Evolutionary conservation across 2,113 vertebrate genomes (phyloP), one percentile per base, ranked within the genome.

Genomic region (Nesogale talazaci): DNA sequence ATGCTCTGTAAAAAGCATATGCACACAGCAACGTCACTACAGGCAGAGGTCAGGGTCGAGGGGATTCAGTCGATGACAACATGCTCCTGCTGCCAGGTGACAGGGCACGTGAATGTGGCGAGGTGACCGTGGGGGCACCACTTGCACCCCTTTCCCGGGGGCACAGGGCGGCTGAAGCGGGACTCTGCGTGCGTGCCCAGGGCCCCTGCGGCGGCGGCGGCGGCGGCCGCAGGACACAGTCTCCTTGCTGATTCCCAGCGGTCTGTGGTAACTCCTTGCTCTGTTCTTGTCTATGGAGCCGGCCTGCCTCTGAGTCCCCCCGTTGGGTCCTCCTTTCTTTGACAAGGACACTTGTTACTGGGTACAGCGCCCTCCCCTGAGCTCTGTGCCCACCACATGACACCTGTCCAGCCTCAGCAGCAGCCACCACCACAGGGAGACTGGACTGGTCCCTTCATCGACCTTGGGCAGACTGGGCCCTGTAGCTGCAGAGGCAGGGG

Each of bases 11-110:
- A 20, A 74, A 74, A 92, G 19, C 46, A 1, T 25, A 1, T 3
- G 11, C 22, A 2, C 6, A 1, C 12, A 77, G 61, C 42, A 42
- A 76, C 2, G 23, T 36, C 7, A 61, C 10, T 9, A 0, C 61
- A 8, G 34, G 46, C 11, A 27, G 23, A 67, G 20, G 14, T 4
- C 0, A 1, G 42, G 40, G 0, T 23, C 0, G 6, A 2, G 23
- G 46, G 31, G 8, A 6, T 16, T 6, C 15, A 16, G 16, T 27
- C 2, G 63, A 29, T 27, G 63, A 25, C 59, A 23, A 25, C 23
- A 20, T 25, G 63, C 63, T 3, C 63, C 63, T 65, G 59, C 59
- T 3, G 59, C 14, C 46, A 6, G 46, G 46, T 52, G 46, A 52
- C 46, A 52, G 46, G 46, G 46, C 9, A 52, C 46, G 14, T 52